Evolutionary conservation across 2,113 vertebrate genomes (phyloP), one percentile per base, ranked within the genome.

Genomic region (Psittacus erithacus): DNA sequence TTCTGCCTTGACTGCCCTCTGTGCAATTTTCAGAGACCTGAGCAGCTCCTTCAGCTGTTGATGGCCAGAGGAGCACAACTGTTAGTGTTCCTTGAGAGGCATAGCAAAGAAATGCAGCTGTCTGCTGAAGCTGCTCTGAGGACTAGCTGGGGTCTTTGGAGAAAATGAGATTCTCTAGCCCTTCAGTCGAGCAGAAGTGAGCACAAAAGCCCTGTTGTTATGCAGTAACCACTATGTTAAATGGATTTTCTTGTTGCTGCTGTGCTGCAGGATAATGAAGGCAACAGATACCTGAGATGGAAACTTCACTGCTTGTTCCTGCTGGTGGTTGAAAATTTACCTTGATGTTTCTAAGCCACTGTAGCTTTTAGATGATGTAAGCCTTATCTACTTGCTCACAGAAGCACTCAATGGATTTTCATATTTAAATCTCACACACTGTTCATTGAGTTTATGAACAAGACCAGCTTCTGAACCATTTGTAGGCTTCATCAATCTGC

Each of bases 401-500:
- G 31, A 24, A 17, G 15, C 8, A 33, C 25, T 59, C 41, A 35
- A 6, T 70, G 35, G 15, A 60, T 90, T 75, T 70, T 90, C 52
- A 7, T 75, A 64, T 93, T 90, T 81, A 80, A 76, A 47, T 68
- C 23, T 47, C 19, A 1, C 16, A 7, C 23, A 9, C 24, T 87
- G 29, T 76, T 73, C 62, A 35, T 17, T 70, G 73, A 64, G 38
- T 86, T 94, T 90, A 63, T 86, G 75, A 79, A 50, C 20, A 68
- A 86, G 39, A 10, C 44, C 38, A 63, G 46, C 20, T 85, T 86
- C 55, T 35, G n/a, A 84, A 62, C 64, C 55, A 41, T 86, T 92
- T 92, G 81, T 71, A 68, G 64, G 15, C 57, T 94, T 82, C 69
- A 88, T 90, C 64, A 43, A 79, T 86, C 93, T 88, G 85, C 92